Evolutionary conservation across 2,797 vertebrate species (phyloP).

Genomic region (Hipposideros larvatus): DNA sequence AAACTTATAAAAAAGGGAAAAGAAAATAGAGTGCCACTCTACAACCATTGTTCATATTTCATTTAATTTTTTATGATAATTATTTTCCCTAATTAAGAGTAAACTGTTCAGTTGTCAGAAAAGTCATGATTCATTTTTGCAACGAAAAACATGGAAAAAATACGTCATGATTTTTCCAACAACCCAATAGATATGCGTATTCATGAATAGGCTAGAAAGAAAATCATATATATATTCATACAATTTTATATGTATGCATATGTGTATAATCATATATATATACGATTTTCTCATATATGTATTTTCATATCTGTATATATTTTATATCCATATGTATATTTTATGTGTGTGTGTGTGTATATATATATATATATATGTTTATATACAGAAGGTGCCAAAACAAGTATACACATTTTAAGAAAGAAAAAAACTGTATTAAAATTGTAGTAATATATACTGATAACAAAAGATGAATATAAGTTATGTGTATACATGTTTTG

Average conservation of each 20-base stretch:
- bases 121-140: too few species aligned
- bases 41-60: neutral
- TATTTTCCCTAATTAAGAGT: neutral
- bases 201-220: neutral
- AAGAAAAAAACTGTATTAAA: too few species aligned
- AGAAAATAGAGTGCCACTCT: neutral
- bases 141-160: too few species aligned
- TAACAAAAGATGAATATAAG: too few species aligned
- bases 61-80: conserved; percentile 2
- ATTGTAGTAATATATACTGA: too few species aligned
- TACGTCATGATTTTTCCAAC: too few species aligned
- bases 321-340: neutral
- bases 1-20: neutral
- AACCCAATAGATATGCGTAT: neutral
- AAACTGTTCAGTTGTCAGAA: neutral
- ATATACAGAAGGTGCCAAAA: too few species aligned
- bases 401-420: too few species aligned
- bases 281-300: neutral
- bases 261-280: too few species aligned
- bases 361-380: too few species aligned
- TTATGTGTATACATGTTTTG: too few species aligned
- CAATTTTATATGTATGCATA: neutral
- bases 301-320: neutral
- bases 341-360: neutral
- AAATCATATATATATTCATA: neutral